These are phyloP conservation scores for Meghimatium bilineatum DNA, from an alignment of 2,888 invertebrate genomes.

Conservation along the genomic window DNA sequence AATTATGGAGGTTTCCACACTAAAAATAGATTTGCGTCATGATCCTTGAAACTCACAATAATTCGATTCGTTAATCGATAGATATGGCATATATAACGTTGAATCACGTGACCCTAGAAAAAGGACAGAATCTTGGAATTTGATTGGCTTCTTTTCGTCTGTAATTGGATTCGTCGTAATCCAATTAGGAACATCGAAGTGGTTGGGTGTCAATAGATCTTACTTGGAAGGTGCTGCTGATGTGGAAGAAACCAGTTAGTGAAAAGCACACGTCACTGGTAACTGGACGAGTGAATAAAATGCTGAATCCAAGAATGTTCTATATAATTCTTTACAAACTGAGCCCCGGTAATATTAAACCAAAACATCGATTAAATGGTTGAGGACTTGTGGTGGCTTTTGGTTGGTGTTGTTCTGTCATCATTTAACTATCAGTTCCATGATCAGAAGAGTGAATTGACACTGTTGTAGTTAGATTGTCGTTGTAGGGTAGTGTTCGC, in stretches of 20 bases:
- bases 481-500: too few species aligned
- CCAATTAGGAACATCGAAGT: not conserved
- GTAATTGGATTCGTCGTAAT: constrained; percentile 22
- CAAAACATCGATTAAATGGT: too few species aligned
- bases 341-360: too few species aligned
- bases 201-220: constrained; percentile 7
- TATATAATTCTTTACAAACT: not conserved
- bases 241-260: not conserved
- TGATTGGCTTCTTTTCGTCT: constrained; percentile 26
- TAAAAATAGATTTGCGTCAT: not conserved
- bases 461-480: too few species aligned
- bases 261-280: not conserved
- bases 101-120: constrained; percentile 15
- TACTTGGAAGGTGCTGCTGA: not conserved
- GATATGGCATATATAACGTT: constrained; percentile 1
- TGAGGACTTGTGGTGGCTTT: too few species aligned
- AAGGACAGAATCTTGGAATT: not conserved
- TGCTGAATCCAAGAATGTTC: not conserved
- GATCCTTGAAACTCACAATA: not conserved
- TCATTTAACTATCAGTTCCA: too few species aligned
- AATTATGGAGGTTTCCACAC: not conserved
- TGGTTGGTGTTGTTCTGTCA: too few species aligned
- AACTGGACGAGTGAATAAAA: not conserved
- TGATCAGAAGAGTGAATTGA: too few species aligned
- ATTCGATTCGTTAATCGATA: not conserved